Evolutionary conservation across 2,888 invertebrate genomes (phyloP).

Genomic region (Drosophila borborema): DNA sequence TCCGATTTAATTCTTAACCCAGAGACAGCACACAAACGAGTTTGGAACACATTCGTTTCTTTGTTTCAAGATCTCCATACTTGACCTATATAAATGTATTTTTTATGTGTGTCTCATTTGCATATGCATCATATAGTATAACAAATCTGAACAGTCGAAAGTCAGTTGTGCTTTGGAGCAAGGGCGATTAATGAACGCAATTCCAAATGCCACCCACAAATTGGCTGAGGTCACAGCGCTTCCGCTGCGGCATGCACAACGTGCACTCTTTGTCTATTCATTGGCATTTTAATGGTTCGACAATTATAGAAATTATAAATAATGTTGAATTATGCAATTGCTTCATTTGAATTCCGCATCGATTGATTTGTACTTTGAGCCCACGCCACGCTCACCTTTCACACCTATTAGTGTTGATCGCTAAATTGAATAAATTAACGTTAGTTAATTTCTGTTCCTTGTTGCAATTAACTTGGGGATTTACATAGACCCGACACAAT

Average conservation of each 20-base stretch:
- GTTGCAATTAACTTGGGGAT: slow-evolving; percentile 32
- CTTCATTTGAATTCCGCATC: slow-evolving; percentile 25
- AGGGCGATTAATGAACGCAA: slow-evolving; percentile 17
- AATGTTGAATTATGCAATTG: slow-evolving; percentile 23
- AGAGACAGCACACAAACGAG: not conserved
- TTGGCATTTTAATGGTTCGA: slow-evolving; percentile 30
- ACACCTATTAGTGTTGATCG: slow-evolving; percentile 42
- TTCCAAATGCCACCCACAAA: slow-evolving; percentile 38
- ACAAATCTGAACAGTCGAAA: not conserved
- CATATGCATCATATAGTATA: not conserved
- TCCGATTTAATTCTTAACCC: not conserved
- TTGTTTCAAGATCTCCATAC: slow-evolving; percentile 5
- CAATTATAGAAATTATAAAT: slow-evolving; percentile 9
- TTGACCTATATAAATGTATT: slow-evolving; percentile 3
- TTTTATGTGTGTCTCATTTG: not conserved
- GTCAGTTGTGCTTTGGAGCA: not conserved
- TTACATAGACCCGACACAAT: slow-evolving; percentile 4
- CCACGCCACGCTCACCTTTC: slow-evolving; percentile 15
- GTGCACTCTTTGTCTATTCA: slow-evolving; percentile 37
- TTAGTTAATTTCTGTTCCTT: slow-evolving; percentile 17
- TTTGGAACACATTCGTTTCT: not conserved
- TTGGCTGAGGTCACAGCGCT: slow-evolving; percentile 36
- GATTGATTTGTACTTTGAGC: slow-evolving; percentile 19
- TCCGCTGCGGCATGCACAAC: slow-evolving; percentile 30
- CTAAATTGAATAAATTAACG: slow-evolving; percentile 35